Conservation (phyloP, 2,888 invertebrate species). For the Hirtodrosophila histrioides region DNA sequence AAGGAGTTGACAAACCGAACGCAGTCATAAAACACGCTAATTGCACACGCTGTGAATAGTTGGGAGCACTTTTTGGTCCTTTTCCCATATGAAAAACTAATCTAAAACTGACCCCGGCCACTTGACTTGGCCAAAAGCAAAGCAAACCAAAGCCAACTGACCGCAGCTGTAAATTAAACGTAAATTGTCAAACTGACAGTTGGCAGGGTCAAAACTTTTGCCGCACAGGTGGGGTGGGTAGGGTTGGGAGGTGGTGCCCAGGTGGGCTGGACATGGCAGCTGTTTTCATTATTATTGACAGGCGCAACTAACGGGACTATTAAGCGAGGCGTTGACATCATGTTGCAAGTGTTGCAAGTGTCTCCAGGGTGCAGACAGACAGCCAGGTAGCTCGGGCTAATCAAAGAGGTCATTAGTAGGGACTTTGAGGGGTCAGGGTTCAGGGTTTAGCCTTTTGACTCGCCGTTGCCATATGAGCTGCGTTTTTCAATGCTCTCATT, state of each 20-base stretch:
- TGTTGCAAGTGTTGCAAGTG: conserved; percentile 44
- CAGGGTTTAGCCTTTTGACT: conserved; percentile 42
- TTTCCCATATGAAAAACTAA: conserved; percentile 65
- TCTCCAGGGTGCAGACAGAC: conserved; percentile 48
- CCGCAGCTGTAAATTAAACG: conserved; percentile 77
- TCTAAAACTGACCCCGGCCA: conserved; percentile 68
- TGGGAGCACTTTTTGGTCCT: conserved; percentile 5
- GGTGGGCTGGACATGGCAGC: conserved; percentile 58
- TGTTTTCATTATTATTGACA: conserved; percentile 77
- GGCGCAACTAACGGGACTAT: conserved; percentile 69
- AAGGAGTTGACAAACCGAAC: conserved; percentile 59
- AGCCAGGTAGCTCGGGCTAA: conserved; percentile 33
- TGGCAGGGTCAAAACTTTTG: conserved; percentile 57
- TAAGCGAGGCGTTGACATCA: conserved; percentile 71
- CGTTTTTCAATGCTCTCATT: conserved; percentile 55
- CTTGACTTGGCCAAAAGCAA: conserved; percentile 59
- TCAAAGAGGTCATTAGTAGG: conserved; percentile 75
- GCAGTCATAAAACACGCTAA: conserved; percentile 73
- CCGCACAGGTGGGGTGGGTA: conserved; percentile 45
- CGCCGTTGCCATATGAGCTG: conserved; percentile 32
- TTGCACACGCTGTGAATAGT: conserved; percentile 42
- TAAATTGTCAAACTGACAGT: conserved; percentile 67
- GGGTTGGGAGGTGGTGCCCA: conserved; percentile 5
- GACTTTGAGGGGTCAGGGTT: conserved; percentile 23
- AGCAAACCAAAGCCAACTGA: conserved; percentile 38